Evolutionary conservation across 2,888 invertebrate genomes (phyloP), one percentile per base, ranked within the genome.

Genomic region (Sceliomorpha sp.): DNA sequence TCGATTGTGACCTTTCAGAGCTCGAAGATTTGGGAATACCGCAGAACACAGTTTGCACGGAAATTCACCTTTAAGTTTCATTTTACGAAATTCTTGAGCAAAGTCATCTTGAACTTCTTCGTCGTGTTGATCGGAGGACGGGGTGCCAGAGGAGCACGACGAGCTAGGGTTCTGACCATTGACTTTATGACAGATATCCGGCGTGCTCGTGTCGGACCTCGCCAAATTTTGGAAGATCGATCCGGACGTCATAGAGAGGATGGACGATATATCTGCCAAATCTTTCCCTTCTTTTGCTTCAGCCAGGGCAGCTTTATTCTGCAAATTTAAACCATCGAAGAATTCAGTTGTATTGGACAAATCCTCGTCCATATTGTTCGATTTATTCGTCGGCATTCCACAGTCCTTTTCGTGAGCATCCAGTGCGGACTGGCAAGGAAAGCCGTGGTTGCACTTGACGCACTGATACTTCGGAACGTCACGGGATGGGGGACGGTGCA

Each of bases 41-140:
- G 94, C 93, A 0, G 93, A 91, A 87, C 98, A 98, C n/a, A 97
- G 90, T 64, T 96, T 91, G 86, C 98, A 98, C 0, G 96, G 96
- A 81, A 96, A 97, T 82, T 96, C 96, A 0, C 96, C 96, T 27
- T 95, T 93, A 39, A 95, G 85, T 82, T 96, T 96, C 96, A 96
- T 96, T 75, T 94, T 92, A n/a, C 96, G 90, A 76, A 96, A 95
- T 77, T 95, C 95, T 0, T 94, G 93, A 0, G 95, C 94, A 78
- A 95, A 95, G 27, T 93, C 92, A 81, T 96, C 96, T 85, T 96
- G 96, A 0, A 93, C 92, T 84, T 96, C 96, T 81, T 92, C 92
- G 40, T 91, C 91, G 66, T 89, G 89, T 34, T 87, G 87, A 39
- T 89, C 89, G 0, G 82, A 80, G 0, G 82, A 84, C 0, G 83